Evolutionary conservation across 2,113 vertebrate species (phyloP).

Genomic region (Melanostigma gelatinosum): DNA sequence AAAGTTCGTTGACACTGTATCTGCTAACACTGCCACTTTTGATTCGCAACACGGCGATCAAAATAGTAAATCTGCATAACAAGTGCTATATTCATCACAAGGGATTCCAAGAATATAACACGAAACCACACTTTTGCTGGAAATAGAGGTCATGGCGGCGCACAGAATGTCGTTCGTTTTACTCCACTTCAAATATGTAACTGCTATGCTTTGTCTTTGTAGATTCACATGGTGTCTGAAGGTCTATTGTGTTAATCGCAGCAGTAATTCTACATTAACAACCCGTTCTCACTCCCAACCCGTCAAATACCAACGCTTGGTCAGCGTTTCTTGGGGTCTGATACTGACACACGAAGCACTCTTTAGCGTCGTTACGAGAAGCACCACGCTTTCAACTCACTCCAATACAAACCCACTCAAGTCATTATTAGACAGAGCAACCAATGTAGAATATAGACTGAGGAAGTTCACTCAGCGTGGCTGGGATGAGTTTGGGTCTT

Average conservation of each 20-base stretch:
- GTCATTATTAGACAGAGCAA: background rate
- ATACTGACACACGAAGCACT: too few relatives aligned
- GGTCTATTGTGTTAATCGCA: background rate
- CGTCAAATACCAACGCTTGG: too few relatives aligned
- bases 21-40: background rate
- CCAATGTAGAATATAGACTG: too few relatives aligned
- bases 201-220: background rate
- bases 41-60: background rate
- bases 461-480: too few relatives aligned
- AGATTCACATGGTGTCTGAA: background rate
- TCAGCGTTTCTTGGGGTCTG: background rate
- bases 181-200: background rate
- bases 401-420: background rate
- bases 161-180: background rate
- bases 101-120: background rate
- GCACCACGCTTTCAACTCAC: background rate
- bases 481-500: background rate
- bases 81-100: background rate
- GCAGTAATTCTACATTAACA: background rate
- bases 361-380: background rate
- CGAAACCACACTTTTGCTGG: background rate
- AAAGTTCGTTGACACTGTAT: background rate
- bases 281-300: too few relatives aligned
- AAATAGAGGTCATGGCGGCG: background rate
- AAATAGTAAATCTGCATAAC: background rate